These are phyloP conservation scores for Notarius lentiginosus DNA, from an alignment of 2,113 vertebrate species.

Conservation along the genomic window DNA sequence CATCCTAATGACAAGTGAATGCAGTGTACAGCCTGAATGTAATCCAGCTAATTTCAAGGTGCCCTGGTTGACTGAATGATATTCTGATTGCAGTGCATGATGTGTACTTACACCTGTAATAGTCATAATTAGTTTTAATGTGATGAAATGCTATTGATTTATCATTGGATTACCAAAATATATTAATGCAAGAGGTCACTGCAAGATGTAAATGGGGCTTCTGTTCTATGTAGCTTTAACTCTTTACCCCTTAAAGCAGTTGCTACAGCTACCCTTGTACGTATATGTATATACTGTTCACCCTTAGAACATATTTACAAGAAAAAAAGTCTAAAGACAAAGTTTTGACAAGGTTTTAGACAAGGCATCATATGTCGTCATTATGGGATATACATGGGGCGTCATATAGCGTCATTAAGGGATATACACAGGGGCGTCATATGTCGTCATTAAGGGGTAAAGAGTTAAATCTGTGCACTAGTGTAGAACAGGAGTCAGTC, in stretches of 20 bases:
- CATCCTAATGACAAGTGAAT: not conserved
- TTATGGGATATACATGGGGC: too few species aligned
- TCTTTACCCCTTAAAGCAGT: too few species aligned
- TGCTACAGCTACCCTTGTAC: too few species aligned
- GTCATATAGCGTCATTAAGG: too few species aligned
- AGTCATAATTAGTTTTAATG: not conserved
- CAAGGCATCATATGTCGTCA: too few species aligned
- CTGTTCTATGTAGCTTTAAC: constrained; percentile 18
- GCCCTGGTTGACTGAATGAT: not conserved
- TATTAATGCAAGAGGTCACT: not conserved
- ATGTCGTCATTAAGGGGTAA: too few species aligned
- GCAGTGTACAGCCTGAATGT: not conserved
- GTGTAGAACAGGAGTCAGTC: not conserved
- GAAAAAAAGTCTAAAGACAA: too few species aligned
- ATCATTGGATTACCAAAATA: not conserved
- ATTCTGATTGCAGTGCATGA: not conserved
- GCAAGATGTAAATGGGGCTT: not conserved
- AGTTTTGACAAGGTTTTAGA: too few species aligned
- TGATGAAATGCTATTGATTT: not conserved
- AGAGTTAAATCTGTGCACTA: constrained; percentile 5
- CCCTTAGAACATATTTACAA: too few species aligned
- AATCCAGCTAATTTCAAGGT: not conserved
- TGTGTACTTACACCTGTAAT: not conserved
- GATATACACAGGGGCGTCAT: too few species aligned
- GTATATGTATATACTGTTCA: too few species aligned